Conservation (phyloP, 2,113 vertebrate genomes). For the Gymnarchus niloticus region DNA sequence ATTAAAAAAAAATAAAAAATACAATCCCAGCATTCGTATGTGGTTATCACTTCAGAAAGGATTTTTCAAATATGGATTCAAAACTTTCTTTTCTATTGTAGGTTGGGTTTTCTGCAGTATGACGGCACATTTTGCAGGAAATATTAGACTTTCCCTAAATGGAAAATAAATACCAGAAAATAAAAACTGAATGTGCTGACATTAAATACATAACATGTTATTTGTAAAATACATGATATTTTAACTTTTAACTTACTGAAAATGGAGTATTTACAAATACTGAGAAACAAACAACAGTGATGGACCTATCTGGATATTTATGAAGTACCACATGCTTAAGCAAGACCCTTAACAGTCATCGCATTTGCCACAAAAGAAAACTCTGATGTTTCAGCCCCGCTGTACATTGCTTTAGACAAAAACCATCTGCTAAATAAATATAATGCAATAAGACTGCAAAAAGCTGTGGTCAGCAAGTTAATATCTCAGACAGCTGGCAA, state of each 20-base stretch:
- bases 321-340: background rate
- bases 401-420: too few relatives aligned
- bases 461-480: too few relatives aligned
- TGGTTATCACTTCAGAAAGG: background rate
- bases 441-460: too few relatives aligned
- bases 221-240: background rate
- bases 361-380: too few relatives aligned
- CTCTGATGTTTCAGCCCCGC: too few relatives aligned
- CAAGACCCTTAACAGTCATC: too few relatives aligned
- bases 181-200: background rate
- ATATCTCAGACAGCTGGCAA: background rate
- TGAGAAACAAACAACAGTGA: background rate
- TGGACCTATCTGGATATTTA: background rate
- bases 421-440: too few relatives aligned
- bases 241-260: background rate
- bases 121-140: background rate
- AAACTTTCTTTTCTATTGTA: background rate
- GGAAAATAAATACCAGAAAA: background rate
- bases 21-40: background rate
- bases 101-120: background rate
- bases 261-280: background rate
- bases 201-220: background rate
- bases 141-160: background rate
- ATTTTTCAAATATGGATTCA: background rate
- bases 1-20: background rate